A percentile compares a stretch with the other conserved stretches of the same genome.
phyloP scores from a whole-genome alignment of 92 coral and sea anemone species.

The Zoanthus solanderi region DNA sequence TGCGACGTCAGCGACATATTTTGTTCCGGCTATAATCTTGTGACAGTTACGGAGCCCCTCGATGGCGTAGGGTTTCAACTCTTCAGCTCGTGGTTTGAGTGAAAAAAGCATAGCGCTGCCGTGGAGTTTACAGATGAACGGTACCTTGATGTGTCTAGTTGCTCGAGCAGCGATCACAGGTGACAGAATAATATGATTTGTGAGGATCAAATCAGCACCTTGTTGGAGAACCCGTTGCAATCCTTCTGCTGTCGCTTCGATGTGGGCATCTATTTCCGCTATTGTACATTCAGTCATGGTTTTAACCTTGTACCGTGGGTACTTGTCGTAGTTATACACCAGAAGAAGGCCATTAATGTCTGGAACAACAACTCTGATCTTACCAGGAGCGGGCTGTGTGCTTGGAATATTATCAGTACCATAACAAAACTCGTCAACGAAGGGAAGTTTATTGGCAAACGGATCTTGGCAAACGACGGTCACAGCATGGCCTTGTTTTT shows the following conservation, averaged over 20 bases:
- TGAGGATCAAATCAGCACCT: conserved; percentile 87
- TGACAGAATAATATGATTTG: conserved; percentile 81
- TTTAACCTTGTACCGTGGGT: conserved; percentile 81
- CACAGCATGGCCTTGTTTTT: conserved; percentile 85
- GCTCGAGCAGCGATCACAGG: conserved; percentile 91
- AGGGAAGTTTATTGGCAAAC: conserved; percentile 73
- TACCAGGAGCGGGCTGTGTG: conserved; percentile 73
- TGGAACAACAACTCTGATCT: conserved; percentile 83
- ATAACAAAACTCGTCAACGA: conserved; percentile 79
- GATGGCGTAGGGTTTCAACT: conserved; percentile 75
- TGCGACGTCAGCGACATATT: conserved; percentile 68
- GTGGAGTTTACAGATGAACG: conserved; percentile 85
- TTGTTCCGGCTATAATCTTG: conserved; percentile 83
- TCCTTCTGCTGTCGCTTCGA: conserved; percentile 76
- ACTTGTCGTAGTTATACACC: conserved; percentile 85
- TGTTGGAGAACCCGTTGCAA: conserved; percentile 81
- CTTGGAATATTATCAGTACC: conserved; percentile 80
- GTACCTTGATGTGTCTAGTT: conserved; percentile 65
- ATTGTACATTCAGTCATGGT: conserved; percentile 82
- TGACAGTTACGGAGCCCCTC: conserved; percentile 81
- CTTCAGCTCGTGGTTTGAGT: conserved; percentile 71
- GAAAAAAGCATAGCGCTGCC: conserved; percentile 88
- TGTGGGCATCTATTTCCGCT: conserved; percentile 90
- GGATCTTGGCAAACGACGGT: conserved; percentile 91
- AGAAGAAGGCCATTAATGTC: conserved; percentile 84